Evolutionary conservation across 2,888 invertebrate species (phyloP), one percentile per base, ranked within the genome.

Genomic region (Drosophila helvetica): DNA sequence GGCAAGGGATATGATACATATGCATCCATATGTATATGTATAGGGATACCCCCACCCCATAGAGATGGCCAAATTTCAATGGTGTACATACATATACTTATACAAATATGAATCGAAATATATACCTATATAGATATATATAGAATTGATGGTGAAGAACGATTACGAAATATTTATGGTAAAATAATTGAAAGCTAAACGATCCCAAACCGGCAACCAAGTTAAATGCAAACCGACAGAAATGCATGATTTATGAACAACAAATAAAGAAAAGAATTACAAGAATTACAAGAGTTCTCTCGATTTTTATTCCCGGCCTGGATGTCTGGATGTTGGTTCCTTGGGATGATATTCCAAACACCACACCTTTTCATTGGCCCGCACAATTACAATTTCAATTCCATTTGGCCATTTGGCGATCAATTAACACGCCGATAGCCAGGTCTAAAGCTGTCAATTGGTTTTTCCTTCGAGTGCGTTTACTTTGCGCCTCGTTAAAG

Each of bases 401-500:
- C 68, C 54, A 51, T 60, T 56, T n/a, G n/a, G 54, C 57, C 46
- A 51, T 64, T 69, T 73, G 62, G 58, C 55, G 65, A 82, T 81
- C 86, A 81, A 86, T 68, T 68, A 68, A 68, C 78, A 78, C 84
- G 53, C 59, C 47, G 53, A 62, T 63, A 61, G 57, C 52, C 51
- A 52, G 62, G 63, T 65, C 53, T 55, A 70, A 63, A 75, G 61
- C 78, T 66, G 81, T 66, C 65, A 54, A 54, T 54, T 69, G 53
- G 33, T 45, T 77, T 79, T 51, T 53, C 19, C 27, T 15, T 42
- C 18, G 27, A 48, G 47, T 55, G 67, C 71, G 84, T 68, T 83
- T 68, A 56, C 69, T 78, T 82, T 78, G 60, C 80, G 74, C 62
- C 84, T 82, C 78, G 84, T 82, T 84, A 82, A 80, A 69, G 84